Conservation (phyloP, 2,113 vertebrate genomes). For the Tupaia tana region DNA sequence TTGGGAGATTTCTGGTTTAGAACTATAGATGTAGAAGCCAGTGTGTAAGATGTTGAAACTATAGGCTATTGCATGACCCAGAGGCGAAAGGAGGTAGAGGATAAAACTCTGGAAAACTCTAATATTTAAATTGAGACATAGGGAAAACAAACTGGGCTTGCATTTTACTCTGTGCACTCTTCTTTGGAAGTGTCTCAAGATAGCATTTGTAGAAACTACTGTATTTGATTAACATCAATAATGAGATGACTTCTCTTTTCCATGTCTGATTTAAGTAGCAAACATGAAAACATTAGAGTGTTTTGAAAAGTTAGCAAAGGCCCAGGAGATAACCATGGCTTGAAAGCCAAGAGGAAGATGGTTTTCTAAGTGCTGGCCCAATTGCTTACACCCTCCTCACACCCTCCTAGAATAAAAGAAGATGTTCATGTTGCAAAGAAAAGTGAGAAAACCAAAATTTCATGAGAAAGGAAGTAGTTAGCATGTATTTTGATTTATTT, state of each 20-base stretch:
- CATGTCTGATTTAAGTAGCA: neutral
- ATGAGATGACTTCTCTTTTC: neutral
- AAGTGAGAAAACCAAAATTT: neutral
- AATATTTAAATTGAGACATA: neutral
- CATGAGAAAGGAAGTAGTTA: neutral
- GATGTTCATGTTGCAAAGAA: too few species aligned
- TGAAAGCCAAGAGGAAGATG: neutral
- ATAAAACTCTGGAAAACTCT: neutral
- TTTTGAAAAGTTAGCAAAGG: neutral
- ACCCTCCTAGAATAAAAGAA: too few species aligned
- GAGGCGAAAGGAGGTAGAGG: neutral
- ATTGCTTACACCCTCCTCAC: too few species aligned
- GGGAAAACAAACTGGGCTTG: neutral
- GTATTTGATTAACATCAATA: neutral
- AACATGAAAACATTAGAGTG: neutral
- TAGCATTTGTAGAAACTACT: neutral
- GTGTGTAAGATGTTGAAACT: neutral
- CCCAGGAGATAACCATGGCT: neutral
- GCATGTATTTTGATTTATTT: neutral
- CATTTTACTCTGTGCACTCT: neutral
- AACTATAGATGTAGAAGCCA: neutral
- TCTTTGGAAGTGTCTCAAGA: neutral
- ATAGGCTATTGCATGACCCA: neutral
- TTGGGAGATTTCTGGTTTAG: neutral
- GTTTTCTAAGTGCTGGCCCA: too few species aligned